Base-by-base conservation (phyloP, 2,888 invertebrate species). In the Neelides folsomi region DNA sequence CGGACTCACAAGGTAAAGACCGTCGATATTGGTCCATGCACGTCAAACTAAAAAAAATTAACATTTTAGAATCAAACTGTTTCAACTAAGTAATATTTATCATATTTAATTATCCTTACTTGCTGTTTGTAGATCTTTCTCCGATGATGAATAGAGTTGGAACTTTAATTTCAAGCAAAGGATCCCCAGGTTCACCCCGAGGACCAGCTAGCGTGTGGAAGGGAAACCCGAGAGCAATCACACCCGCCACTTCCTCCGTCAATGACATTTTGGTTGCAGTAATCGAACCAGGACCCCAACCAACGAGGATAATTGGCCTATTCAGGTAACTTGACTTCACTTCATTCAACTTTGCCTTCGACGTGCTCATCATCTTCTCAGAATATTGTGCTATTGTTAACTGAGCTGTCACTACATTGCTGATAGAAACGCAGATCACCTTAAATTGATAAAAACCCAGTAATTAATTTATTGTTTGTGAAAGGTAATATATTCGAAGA, bases 111-210 rank as follows among this genome's bases (percentile, higher is more conserved):
- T 43, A 47, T 36, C 68, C 71, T 68, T 70, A 78, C 78, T 73
- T 72, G 13, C 75, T 71, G 54, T 78, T 75, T 12, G 76, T 75
- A 0, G 85, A 77, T 67, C 82, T 78, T 67, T 87, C 83, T 2
- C 88, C 87, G 56, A 85, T 77, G 0, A 86, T 77, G 71, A 88
- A 88, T 63, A 87, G 71, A 7, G 82, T 78, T 0, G 87, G 86
- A 51, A 79, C 78, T 61, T 79, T 78, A 43, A 82, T 73, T 62
- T 84, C 83, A 60, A 86, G 70, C 35, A 87, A 69, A 2, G 77
- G 77, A 69, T 87, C 87, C 64, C 86, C 84, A 0, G 83, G 79
- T 51, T 81, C 78, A 3, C 86, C 86, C 47, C 86, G 73, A 55
- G 75, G 74, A 6, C 86, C 86, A 64, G 80, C 80, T 0, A 81